Base-by-base conservation (phyloP, 2,113 vertebrate genomes). In the Datnioides undecimradiatus region DNA sequence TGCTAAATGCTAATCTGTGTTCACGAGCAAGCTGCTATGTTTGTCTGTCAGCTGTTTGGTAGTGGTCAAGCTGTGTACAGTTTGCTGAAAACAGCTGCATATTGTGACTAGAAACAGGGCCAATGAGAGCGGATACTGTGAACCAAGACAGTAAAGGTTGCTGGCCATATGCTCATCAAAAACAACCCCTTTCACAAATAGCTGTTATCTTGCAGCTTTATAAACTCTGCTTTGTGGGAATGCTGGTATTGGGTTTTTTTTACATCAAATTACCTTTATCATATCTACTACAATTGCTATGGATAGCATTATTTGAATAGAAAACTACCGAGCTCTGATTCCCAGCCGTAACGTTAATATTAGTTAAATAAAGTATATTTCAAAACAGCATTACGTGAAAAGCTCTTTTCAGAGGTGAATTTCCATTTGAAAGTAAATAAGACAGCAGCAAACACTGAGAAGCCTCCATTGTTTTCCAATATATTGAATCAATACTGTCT, bases 401-500 rank as follows among this genome's bases (percentile, higher is more conserved):
- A 58, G 48, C 16, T 36, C 6, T 71, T 29, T 27, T n/a, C 57
- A 64, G 38, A 29, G 23, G 19, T 41, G 34, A 16, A 86, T 54
- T 57, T 60, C 33, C 34, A 69, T 76, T n/a, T 69, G 5, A 76
- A 87, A 73, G 59, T 38, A 77, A 90, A 76, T 72, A 60, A 62
- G 25, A 79, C 64, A 33, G 65, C 65, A 21, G 60, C 21, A 84
- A 88, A 82, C 65, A 52, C 31, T 67, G 10, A n/a, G 43, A 12
- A 49, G 49, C 21, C 40, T 45, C 72, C 27, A 82, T 80, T 86
- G 74, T 84, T 90, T 86, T 83, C 46, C 54, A 38, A 80, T 82
- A 67, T 78, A 83, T 51, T 9, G 17, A 80, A 88, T 81, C 88
- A 83, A 88, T 87, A 79, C 40, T 6, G 59, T 76, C 59, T 82